Evolutionary conservation across 1,140 invertebrate species (phyloP).

Genomic region (Ceratoteleas bidentatus): DNA sequence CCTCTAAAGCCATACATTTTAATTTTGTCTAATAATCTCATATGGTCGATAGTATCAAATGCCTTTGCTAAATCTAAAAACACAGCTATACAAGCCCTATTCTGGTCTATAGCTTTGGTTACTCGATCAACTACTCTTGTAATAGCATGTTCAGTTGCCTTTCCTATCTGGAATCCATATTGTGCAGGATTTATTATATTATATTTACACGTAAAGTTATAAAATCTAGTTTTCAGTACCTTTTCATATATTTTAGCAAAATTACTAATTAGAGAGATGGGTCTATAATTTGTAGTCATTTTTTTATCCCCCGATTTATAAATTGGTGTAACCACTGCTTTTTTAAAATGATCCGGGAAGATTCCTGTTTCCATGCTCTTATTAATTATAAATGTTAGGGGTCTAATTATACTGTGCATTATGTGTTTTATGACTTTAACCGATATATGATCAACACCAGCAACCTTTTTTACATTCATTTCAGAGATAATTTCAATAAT

Average conservation of each 20-base stretch:
- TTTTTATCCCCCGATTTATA: constrained; percentile 7
- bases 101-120: not conserved
- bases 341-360: constrained; percentile 17
- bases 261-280: constrained; percentile 17
- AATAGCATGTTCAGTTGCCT: constrained; percentile 18
- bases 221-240: constrained; percentile 6
- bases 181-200: constrained; percentile 6
- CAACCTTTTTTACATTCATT: constrained; percentile 15
- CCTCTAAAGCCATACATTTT: not conserved
- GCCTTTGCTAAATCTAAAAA: not conserved
- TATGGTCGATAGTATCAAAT: not conserved
- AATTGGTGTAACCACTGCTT: constrained; percentile 14
- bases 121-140: constrained; percentile 1
- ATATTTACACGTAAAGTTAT: constrained; percentile 6
- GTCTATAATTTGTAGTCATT: constrained; percentile 9
- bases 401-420: not conserved
- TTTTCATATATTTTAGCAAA: constrained; percentile 26
- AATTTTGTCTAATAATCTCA: not conserved
- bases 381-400: constrained; percentile 11
- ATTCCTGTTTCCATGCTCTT: constrained; percentile 7
- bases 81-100: not conserved
- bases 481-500: constrained; percentile 11
- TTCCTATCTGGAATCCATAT: constrained; percentile 16
- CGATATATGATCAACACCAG: constrained; percentile 4
- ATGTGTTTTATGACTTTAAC: not conserved